Percentiles rank a stretch among this genome's conserved stretches.
phyloP scores from a whole-genome alignment of 1,140 invertebrate genomes.

The Drosophila ercepeae region DNA sequence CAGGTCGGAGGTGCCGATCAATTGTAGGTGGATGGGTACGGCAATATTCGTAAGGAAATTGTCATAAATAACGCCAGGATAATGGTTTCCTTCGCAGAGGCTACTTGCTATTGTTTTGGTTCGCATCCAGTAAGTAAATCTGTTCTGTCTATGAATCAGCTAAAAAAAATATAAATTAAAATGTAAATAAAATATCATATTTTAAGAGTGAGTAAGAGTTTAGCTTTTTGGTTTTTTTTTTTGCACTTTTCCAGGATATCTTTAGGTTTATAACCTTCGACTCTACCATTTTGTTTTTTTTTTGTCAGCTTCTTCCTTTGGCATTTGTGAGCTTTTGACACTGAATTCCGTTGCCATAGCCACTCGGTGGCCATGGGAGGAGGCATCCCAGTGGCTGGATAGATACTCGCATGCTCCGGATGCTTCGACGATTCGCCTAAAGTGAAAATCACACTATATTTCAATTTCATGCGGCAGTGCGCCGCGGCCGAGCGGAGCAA shows the following conservation, averaged over 20 bases:
- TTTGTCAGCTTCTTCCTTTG: conserved; percentile 22
- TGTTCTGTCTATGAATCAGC: not conserved
- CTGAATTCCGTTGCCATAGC: conserved; percentile 57
- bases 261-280: not conserved
- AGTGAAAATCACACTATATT: conserved; percentile 82
- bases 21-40: conserved; percentile 24
- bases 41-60: conserved; percentile 63
- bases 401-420: conserved; percentile 4
- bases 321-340: conserved; percentile 62
- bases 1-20: conserved; percentile 36
- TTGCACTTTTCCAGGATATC: conserved; percentile 29
- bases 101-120: conserved; percentile 15
- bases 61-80: conserved; percentile 71
- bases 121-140: not conserved
- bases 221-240: no score
- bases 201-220: no score
- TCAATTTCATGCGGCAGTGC: conserved; percentile 79
- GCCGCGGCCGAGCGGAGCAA: no score
- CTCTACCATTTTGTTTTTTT: conserved; percentile 25
- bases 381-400: not conserved
- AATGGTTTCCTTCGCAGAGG: conserved; percentile 51
- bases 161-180: not conserved
- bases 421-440: conserved; percentile 45
- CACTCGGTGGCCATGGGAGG: conserved; percentile 9
- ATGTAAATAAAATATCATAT: not conserved